Conservation (phyloP, 2,888 invertebrate genomes). For the Eurois occulta region DNA sequence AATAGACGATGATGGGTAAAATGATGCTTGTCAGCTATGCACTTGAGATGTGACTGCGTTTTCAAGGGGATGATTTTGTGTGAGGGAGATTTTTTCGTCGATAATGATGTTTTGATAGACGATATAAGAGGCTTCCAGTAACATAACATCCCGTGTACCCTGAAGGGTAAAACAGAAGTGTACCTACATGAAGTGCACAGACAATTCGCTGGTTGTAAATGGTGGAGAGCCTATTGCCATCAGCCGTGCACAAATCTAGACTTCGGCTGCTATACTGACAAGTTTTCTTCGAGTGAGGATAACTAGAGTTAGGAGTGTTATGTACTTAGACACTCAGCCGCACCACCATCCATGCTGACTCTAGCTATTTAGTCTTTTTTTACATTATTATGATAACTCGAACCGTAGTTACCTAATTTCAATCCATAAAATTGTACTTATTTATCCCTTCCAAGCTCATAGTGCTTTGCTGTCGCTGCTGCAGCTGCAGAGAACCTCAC, state of each 20-base stretch:
- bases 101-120: not conserved
- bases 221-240: not conserved
- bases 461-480: too few relatives aligned
- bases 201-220: not conserved
- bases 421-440: too few relatives aligned
- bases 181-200: not conserved
- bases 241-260: not conserved
- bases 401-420: too few relatives aligned
- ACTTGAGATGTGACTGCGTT: slow-evolving; percentile 32
- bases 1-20: slow-evolving; percentile 59
- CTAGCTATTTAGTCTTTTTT: too few relatives aligned
- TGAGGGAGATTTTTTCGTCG: not conserved
- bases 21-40: slow-evolving; percentile 63
- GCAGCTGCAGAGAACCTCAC: too few relatives aligned
- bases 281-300: not conserved
- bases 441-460: too few relatives aligned
- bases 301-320: not conserved
- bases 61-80: slow-evolving; percentile 5
- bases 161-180: not conserved
- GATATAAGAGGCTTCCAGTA: not conserved
- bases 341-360: too few relatives aligned
- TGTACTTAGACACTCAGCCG: too few relatives aligned
- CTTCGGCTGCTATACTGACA: not conserved
- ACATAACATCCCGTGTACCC: not conserved
- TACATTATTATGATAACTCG: too few relatives aligned